Evolutionary conservation across 2,113 vertebrate species (phyloP), one percentile per base, ranked within the genome.

Genomic region (Rostratula benghalensis): DNA sequence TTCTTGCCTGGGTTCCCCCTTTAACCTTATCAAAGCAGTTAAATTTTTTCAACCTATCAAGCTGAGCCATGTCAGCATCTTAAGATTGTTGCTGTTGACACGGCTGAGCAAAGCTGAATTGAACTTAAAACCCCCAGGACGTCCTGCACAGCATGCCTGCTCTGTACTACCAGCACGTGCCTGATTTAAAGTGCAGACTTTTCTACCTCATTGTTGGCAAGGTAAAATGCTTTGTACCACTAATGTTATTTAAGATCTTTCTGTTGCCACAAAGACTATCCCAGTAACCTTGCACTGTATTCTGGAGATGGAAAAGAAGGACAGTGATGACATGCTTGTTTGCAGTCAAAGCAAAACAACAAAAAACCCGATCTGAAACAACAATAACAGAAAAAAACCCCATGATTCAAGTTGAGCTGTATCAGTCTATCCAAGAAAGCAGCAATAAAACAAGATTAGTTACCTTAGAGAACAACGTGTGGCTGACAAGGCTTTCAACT

Each of bases 11-110:
- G 61, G 67, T 98, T 97, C 90, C 69, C 77, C 87, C 90, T 97
- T 97, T 98, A 97, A 98, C 97, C 97, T 98, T 98, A 98, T 98
- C 97, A 98, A 97, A 98, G 92, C 91, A 95, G 97, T 93, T 97
- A 97, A 95, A 97, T 97, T 98, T 98, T 94, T 97, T 94, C 95
- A 96, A 84, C 92, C 87, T 97, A 97, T 97, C 92, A 97, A 97
- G 96, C 89, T 95, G 77, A 98, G 76, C 93, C 92, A 37, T 95
- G 94, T 96, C 97, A 98, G 98, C 97, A 69, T 97, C 96, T 97
- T 97, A 90, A 96, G 96, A 96, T 87, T 96, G 93, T 86, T 10
- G 10, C 93, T 84, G 85, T 78, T 96, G 97, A 96, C 97, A 97
- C 1, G 45, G 91, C 93, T 97, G 81, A 96, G 94, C 95, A 97